Conservation (phyloP, 2,888 invertebrate genomes). For the Cerastis rubricosa region DNA sequence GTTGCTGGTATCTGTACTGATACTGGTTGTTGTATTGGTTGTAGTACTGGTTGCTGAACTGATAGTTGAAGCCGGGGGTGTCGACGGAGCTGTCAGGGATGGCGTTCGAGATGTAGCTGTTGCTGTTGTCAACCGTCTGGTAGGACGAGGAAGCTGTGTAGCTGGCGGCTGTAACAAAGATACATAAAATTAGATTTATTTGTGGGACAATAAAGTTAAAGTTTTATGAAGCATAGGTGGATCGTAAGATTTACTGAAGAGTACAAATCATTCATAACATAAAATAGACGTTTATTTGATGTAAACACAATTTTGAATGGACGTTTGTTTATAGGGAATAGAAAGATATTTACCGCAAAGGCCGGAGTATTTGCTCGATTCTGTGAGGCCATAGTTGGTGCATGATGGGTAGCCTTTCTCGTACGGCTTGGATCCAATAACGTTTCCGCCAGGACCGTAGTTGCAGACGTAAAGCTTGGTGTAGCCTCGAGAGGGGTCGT, state of each 20-base stretch:
- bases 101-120: slow-evolving; percentile 89
- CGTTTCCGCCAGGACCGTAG: slow-evolving; percentile 96
- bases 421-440: slow-evolving; percentile 94
- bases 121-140: slow-evolving; percentile 84
- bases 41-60: slow-evolving; percentile 81
- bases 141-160: slow-evolving; percentile 85
- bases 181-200: slow-evolving; percentile 57
- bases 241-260: not conserved
- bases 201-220: slow-evolving; percentile 16
- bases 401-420: slow-evolving; percentile 94
- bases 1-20: slow-evolving; percentile 75
- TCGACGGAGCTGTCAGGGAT: slow-evolving; percentile 89
- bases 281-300: not conserved
- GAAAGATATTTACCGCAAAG: slow-evolving; percentile 93
- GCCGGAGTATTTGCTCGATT: slow-evolving; percentile 94
- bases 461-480: slow-evolving; percentile 96
- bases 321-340: slow-evolving; percentile 12
- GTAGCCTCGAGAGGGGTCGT: slow-evolving; percentile 93
- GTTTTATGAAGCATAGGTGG: not conserved
- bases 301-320: not conserved
- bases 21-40: slow-evolving; percentile 85
- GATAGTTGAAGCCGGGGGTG: slow-evolving; percentile 83
- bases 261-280: not conserved
- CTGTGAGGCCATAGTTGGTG: slow-evolving; percentile 92
- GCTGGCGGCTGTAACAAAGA: slow-evolving; percentile 82